Evolutionary conservation across 2,113 vertebrate species (phyloP).

Genomic region (Scatophagus argus): DNA sequence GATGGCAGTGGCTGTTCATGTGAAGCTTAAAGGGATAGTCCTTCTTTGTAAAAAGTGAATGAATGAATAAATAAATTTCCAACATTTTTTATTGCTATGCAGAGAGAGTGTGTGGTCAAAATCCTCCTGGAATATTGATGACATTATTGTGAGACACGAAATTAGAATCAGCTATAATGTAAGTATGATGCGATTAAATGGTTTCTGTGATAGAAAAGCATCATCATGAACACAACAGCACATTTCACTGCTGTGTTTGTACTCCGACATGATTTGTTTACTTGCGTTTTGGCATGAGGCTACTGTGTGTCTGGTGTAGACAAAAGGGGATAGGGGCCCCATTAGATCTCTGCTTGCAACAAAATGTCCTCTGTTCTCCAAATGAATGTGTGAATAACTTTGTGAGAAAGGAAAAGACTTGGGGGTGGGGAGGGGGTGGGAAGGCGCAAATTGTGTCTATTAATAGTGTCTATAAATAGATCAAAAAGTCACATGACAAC

Average conservation of each 20-base stretch:
- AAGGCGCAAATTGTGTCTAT: constrained; percentile 50
- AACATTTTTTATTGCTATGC: neutral
- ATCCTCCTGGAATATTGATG: neutral
- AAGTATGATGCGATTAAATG: neutral
- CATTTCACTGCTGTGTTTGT: neutral
- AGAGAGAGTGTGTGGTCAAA: neutral
- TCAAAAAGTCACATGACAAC: constrained; percentile 14
- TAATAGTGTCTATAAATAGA: constrained; percentile 75
- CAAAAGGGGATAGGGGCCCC: constrained; percentile 64
- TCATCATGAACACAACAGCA: neutral
- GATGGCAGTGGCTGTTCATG: neutral
- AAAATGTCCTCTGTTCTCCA: constrained; percentile 69
- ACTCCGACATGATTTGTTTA: constrained; percentile 44
- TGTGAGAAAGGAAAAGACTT: constrained; percentile 56
- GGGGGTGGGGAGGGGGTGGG: constrained; percentile 11
- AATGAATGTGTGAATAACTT: constrained; percentile 61
- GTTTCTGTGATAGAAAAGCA: neutral
- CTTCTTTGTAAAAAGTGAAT: neutral
- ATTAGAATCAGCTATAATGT: neutral
- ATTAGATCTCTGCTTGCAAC: constrained; percentile 61
- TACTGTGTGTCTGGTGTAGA: constrained; percentile 51
- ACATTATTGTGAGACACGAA: neutral
- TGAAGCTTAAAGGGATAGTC: neutral
- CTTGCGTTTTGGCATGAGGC: constrained; percentile 51
- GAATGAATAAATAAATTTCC: neutral